Conservation (phyloP, 2,797 vertebrate genomes). For the Lithobates sylvaticus region DNA sequence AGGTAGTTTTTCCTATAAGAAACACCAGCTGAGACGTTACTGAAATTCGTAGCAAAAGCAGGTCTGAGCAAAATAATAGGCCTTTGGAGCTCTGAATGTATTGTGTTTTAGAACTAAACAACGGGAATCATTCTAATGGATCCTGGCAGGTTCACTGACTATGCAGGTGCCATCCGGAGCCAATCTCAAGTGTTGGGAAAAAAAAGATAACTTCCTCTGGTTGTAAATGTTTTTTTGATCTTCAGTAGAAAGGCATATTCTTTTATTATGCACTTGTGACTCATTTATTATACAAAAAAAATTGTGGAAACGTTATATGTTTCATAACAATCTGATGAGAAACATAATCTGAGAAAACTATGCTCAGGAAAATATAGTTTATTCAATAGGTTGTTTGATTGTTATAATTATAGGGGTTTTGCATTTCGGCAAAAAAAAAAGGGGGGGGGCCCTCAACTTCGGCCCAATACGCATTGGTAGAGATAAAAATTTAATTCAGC, state of each 20-base stretch:
- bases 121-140: conserved; percentile 8
- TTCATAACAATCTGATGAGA: background rate
- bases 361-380: background rate
- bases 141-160: background rate
- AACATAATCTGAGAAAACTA: background rate
- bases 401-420: background rate
- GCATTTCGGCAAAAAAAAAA: background rate
- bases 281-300: background rate
- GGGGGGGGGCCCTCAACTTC: too few species aligned
- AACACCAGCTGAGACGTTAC: background rate
- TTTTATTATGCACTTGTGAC: background rate
- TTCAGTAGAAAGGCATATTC: background rate
- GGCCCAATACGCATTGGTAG: too few species aligned
- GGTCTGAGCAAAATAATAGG: conserved; percentile 28
- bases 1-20: background rate
- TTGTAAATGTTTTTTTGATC: background rate
- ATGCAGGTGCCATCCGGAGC: conserved; percentile 1
- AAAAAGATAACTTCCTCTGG: background rate
- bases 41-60: conserved; percentile 21
- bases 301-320: background rate
- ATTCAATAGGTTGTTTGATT: background rate
- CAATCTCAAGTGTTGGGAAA: background rate
- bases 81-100: conserved; percentile 33
- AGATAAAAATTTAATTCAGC: background rate
- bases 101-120: conserved; percentile 2